phyloP scores from a whole-genome alignment of 2,113 vertebrate species.

The Indicator maculatus region DNA sequence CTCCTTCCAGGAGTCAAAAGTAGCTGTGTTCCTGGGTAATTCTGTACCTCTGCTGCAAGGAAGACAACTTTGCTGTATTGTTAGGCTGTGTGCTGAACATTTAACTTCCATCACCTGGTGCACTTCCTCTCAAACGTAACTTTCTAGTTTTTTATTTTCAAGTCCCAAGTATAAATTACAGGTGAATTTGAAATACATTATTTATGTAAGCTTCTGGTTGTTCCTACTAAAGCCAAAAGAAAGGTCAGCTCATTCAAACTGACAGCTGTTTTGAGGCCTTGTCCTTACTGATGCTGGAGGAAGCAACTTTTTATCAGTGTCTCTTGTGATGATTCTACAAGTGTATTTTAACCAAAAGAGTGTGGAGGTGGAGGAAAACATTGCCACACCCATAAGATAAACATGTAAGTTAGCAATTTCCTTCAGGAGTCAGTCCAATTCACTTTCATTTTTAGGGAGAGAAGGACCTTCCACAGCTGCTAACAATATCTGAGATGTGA shows the following conservation, averaged over 20 bases:
- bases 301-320: neutral
- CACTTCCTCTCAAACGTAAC: neutral
- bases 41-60: neutral
- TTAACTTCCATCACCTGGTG: neutral
- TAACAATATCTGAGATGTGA: neutral
- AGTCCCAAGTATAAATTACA: neutral
- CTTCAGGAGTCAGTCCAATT: neutral
- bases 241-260: neutral
- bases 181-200: neutral
- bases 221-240: neutral
- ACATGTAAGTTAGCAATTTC: neutral
- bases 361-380: neutral
- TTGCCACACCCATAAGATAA: neutral
- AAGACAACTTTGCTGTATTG: neutral
- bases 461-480: neutral
- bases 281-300: neutral
- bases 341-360: neutral
- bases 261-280: neutral
- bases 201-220: neutral
- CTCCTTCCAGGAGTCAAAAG: slow-evolving; percentile 41
- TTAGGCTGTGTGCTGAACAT: neutral
- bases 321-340: neutral
- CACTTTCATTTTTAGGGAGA: neutral
- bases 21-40: neutral
- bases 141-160: neutral